A percentile compares a stretch with the other conserved stretches of the same genome.
These are phyloP conservation scores for Nipponacmea schrenckii DNA, from an alignment of 2,888 invertebrate species.

Conservation along the genomic window DNA sequence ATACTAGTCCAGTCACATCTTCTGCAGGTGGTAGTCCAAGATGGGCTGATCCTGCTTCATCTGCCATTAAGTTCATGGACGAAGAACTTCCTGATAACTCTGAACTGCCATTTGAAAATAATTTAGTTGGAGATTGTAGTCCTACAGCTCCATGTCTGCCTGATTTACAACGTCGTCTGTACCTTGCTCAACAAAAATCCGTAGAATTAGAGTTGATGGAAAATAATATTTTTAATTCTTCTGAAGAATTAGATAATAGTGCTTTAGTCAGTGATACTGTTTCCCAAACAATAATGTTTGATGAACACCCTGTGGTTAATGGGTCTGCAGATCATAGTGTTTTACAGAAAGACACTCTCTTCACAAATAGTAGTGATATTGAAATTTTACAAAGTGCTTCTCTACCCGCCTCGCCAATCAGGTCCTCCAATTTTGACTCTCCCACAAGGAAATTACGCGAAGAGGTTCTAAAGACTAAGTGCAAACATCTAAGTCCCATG, in stretches of 20 bases:
- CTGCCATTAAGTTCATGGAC: conserved; percentile 74
- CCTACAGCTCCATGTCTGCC: conserved; percentile 29
- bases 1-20: conserved; percentile 15
- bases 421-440: conserved; percentile 45
- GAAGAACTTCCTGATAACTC: conserved; percentile 68
- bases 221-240: conserved; percentile 14
- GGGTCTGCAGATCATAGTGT: conserved; percentile 26
- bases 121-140: conserved; percentile 50
- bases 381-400: conserved; percentile 59
- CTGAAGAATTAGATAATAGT: conserved; percentile 15
- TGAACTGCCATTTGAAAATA: conserved; percentile 39
- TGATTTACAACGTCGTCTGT: conserved; percentile 32
- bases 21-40: conserved; percentile 37
- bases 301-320: conserved; percentile 15
- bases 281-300: conserved; percentile 1
- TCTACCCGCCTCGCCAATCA: conserved; percentile 61
- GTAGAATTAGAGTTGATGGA: conserved; percentile 32
- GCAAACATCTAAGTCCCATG: conserved; percentile 58
- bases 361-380: conserved; percentile 25
- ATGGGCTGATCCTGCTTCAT: conserved; percentile 65
- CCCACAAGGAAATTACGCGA: conserved; percentile 47
- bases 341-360: conserved; percentile 9
- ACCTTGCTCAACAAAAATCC: conserved; percentile 33
- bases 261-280: background rate
- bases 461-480: conserved; percentile 52